A percentile compares a stretch with the other conserved stretches of the same genome.
These are phyloP conservation scores for Heterochromis multidens DNA, from an alignment of 2,113 vertebrate species.

Conservation along the genomic window DNA sequence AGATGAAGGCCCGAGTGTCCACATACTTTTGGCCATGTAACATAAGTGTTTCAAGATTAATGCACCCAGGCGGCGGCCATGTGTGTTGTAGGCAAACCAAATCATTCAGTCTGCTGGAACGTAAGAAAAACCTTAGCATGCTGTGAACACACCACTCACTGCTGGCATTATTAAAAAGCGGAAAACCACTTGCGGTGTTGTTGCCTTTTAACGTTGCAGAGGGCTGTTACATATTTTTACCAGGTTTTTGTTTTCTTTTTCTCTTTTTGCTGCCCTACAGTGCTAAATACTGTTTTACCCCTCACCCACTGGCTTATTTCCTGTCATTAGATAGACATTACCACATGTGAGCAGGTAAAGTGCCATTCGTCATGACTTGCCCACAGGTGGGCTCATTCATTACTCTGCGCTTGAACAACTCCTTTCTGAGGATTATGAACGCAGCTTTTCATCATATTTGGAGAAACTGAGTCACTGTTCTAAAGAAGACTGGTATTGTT, in stretches of 20 bases:
- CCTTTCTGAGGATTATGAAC: conserved; percentile 13
- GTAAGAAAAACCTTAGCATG: neutral
- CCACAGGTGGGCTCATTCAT: conserved; percentile 1
- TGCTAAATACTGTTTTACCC: conserved; percentile 6
- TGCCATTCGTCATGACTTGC: neutral
- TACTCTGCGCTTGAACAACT: neutral
- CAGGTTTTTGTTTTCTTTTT: neutral
- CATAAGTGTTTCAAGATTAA: neutral
- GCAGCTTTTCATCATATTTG: conserved; percentile 21
- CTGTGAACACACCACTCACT: conserved; percentile 10
- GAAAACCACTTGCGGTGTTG: conserved; percentile 13
- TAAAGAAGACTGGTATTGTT: conserved; percentile 6
- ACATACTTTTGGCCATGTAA: neutral
- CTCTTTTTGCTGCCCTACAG: neutral
- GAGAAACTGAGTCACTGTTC: conserved; percentile 28
- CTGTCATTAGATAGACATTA: neutral
- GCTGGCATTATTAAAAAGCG: conserved; percentile 10
- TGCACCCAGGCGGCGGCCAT: neutral
- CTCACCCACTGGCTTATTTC: conserved; percentile 14
- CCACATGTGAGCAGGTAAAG: neutral
- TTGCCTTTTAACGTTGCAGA: neutral
- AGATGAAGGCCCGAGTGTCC: neutral
- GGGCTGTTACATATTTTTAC: conserved; percentile 8
- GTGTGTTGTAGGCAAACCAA: conserved; percentile 3
- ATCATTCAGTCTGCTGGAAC: conserved; percentile 20